A percentile compares a stretch with the other conserved stretches of the same genome.
Conservation (phyloP, 2,888 invertebrate genomes). For the Pandemis cinnamomeana region DNA sequence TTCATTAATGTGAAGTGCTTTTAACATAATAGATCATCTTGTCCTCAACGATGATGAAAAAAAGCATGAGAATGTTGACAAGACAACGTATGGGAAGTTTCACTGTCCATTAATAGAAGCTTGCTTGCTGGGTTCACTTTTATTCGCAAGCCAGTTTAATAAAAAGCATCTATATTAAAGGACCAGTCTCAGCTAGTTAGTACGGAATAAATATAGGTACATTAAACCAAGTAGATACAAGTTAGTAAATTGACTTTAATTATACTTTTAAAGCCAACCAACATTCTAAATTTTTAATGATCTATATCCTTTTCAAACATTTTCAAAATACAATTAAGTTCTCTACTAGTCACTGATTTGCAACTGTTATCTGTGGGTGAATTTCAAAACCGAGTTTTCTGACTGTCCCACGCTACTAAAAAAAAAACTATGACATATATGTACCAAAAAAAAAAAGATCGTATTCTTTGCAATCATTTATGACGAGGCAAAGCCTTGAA, state of each 20-base stretch:
- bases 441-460: too few relatives aligned
- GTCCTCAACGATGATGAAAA: slow-evolving; percentile 45
- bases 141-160: slow-evolving; percentile 6
- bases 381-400: too few relatives aligned
- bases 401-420: too few relatives aligned
- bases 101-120: slow-evolving; percentile 37
- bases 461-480: too few relatives aligned
- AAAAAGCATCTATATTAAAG: neutral
- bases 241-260: neutral
- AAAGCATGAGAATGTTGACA: slow-evolving; percentile 48
- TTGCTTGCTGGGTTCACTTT: slow-evolving; percentile 29
- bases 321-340: neutral
- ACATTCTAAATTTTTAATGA: neutral
- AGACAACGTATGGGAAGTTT: slow-evolving; percentile 49
- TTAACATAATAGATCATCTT: slow-evolving; percentile 42
- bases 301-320: slow-evolving; percentile 9
- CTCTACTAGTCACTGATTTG: neutral
- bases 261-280: too few relatives aligned
- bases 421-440: too few relatives aligned
- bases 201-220: neutral
- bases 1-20: slow-evolving; percentile 44
- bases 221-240: neutral
- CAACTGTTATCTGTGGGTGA: neutral
- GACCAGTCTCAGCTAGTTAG: neutral
- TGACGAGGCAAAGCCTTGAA: too few relatives aligned